These are phyloP conservation scores for Mus spretus DNA, from an alignment of 2,797 vertebrate genomes.

Conservation along the genomic window DNA sequence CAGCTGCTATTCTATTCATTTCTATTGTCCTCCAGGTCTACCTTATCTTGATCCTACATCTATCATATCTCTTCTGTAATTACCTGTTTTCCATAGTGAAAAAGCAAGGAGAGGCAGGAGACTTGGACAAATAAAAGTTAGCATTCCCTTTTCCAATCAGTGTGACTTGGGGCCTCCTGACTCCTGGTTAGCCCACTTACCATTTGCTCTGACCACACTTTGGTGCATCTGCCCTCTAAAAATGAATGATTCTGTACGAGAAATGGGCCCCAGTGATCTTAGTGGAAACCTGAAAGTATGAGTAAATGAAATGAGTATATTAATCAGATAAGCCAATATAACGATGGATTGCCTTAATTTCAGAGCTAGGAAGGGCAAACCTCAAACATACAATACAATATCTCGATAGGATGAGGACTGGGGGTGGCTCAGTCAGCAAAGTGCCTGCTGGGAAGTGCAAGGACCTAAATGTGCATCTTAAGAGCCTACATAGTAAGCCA, in stretches of 20 bases:
- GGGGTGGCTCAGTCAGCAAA: not conserved
- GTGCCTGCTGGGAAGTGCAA: not conserved
- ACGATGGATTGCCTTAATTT: conserved; percentile 50
- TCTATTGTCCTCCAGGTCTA: not conserved
- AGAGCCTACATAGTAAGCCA: not conserved
- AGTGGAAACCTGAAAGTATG: not conserved
- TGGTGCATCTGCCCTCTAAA: not conserved
- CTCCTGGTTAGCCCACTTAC: not conserved
- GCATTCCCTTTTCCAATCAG: not conserved
- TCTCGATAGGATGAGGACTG: not conserved
- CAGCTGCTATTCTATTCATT: not conserved
- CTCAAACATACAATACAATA: not conserved
- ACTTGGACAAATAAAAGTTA: not conserved
- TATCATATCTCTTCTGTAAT: not conserved
- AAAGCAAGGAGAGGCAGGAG: not conserved
- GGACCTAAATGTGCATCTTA: too few relatives aligned
- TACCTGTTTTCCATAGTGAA: not conserved
- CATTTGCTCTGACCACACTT: not conserved
- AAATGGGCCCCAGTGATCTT: not conserved
- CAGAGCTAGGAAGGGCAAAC: not conserved
- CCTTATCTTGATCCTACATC: not conserved
- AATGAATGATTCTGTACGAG: not conserved
- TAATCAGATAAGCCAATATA: conserved; percentile 25
- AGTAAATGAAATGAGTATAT: conserved; percentile 28
- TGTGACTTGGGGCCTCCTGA: not conserved